Conservation (phyloP, 2,797 vertebrate species). For the Leptoclinus maculatus region DNA sequence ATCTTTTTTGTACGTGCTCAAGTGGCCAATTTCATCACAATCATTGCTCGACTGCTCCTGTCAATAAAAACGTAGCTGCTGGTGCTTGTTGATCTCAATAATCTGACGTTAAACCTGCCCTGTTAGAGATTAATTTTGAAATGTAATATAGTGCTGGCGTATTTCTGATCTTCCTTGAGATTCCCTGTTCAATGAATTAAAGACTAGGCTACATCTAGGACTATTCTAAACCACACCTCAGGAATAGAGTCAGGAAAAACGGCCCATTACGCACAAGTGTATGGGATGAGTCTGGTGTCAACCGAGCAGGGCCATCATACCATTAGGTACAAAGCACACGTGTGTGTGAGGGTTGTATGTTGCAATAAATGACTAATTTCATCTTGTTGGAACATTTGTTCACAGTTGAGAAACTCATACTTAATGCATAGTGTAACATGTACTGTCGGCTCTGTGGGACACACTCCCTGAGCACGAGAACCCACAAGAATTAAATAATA, state of each 20-base stretch:
- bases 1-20: no score
- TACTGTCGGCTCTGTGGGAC: neutral
- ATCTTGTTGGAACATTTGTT: conserved; percentile 27
- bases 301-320: neutral
- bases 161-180: neutral
- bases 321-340: neutral
- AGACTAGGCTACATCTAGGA: neutral
- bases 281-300: neutral
- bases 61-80: neutral
- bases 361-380: conserved; percentile 37
- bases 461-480: conserved; percentile 6
- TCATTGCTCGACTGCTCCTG: neutral
- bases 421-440: conserved; percentile 27
- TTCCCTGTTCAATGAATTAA: neutral
- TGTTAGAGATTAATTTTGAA: neutral
- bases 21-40: neutral
- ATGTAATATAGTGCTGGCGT: neutral
- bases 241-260: neutral
- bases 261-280: neutral
- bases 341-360: neutral
- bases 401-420: conserved; percentile 18
- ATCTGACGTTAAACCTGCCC: neutral
- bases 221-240: neutral
- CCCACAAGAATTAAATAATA: neutral
- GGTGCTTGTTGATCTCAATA: neutral